Base-by-base conservation (phyloP, 2,113 vertebrate species). In the Pomatorhinus ruficollis region DNA sequence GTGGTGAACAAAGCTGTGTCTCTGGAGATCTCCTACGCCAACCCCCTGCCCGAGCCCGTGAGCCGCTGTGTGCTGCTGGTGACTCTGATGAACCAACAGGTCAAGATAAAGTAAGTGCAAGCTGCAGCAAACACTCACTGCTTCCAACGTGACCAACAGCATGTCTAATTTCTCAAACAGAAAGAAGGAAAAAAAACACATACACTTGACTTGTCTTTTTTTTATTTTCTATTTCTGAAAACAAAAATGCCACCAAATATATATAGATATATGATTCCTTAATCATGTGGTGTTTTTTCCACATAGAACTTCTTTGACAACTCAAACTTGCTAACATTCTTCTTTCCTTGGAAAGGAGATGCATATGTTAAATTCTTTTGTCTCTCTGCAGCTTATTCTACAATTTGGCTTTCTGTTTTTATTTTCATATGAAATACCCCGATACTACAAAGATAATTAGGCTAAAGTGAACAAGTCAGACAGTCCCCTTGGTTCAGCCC, bases 11-110 rank as follows among this genome's bases (percentile, higher is more conserved):
- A 3, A 82, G 74, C 96, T 5, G 90, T 82, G 64, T 93, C 92
- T 3, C 72, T 97, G 17, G 97, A 98, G 89, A 97, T 98, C 81
- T 93, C 95, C 1, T 98, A 98, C 1, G 86, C 93, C 89, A 98
- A 98, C 56, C 97, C 97, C 1, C 97, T 98, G 14, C 95, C 96
- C 0, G 96, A 97, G 56, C 94, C 97, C 1, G 96, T 98, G 30
- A 87, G 56, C 44, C 74, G 82, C 79, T 98, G 97, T 3, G 77
- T 92, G 9, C 94, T 99, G 5, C 91, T 98, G 4, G 89, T 99
- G 80, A 98, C 98, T 33, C 14, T 96, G 19, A 96, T 97, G 79
- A 93, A 98, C 30, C 96, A 97, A 16, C 94, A 96, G 42, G 96
- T 97, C 31, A 89, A 97, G 72, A 97, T 97, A 82, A 71, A 95